Evolutionary conservation across 2,113 vertebrate genomes (phyloP).

Genomic region (Ariopsis seemanni): DNA sequence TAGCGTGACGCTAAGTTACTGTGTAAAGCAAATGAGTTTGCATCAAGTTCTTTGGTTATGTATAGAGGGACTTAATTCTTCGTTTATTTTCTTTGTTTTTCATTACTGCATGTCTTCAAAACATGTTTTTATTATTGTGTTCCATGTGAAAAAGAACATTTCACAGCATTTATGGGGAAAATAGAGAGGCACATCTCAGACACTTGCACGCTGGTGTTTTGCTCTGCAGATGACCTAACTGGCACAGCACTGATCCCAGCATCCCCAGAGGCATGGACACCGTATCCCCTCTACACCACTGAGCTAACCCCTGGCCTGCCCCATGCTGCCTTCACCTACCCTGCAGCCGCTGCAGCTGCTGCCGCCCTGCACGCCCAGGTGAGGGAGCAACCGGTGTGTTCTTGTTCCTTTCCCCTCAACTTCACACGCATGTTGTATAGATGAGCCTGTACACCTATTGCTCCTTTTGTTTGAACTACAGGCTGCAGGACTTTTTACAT

Average conservation of each 20-base stretch:
- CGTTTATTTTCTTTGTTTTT: not conserved
- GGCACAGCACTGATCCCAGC: constrained; percentile 85
- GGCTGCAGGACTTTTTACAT: not conserved
- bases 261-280: constrained; percentile 83
- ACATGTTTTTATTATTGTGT: not conserved
- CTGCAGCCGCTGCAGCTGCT: constrained; percentile 73
- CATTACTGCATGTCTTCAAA: not conserved
- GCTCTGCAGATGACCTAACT: constrained; percentile 80
- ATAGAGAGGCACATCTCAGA: not conserved
- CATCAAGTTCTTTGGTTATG: not conserved
- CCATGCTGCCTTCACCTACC: constrained; percentile 82
- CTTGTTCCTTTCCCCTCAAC: not conserved
- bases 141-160: not conserved
- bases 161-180: not conserved
- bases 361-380: constrained; percentile 87
- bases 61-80: not conserved
- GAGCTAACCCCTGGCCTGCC: constrained; percentile 85
- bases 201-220: not conserved
- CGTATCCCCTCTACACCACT: constrained; percentile 85
- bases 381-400: constrained; percentile 59
- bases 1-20: not conserved
- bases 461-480: not conserved
- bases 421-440: not conserved
- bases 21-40: not conserved
- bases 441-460: not conserved